Evolutionary conservation across 2,113 vertebrate species (phyloP).

Genomic region (Urocolius indicus): DNA sequence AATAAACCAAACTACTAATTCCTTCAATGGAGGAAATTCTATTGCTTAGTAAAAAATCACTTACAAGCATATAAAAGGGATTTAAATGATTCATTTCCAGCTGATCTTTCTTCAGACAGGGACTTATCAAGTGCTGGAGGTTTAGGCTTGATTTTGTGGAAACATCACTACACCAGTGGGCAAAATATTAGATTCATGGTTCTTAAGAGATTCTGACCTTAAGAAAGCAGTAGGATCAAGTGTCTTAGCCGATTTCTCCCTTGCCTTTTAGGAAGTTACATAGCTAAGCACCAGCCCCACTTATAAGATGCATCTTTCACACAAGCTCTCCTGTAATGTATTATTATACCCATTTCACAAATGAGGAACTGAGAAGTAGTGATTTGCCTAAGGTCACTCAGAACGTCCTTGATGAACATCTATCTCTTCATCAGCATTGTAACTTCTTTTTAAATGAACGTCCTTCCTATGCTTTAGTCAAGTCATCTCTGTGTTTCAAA

Average conservation of each 20-base stretch:
- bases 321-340: neutral
- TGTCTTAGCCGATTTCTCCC: neutral
- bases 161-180: neutral
- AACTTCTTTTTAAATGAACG: neutral
- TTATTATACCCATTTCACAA: neutral
- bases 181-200: neutral
- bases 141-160: neutral
- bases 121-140: neutral
- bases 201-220: neutral
- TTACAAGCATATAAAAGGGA: neutral
- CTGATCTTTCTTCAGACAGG: neutral
- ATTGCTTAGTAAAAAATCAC: neutral
- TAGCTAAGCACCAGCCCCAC: neutral
- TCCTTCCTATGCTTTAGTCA: neutral
- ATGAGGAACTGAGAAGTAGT: neutral
- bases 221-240: neutral
- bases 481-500: neutral
- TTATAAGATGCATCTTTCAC: neutral
- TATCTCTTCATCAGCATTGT: neutral
- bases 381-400: neutral
- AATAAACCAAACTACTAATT: neutral
- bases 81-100: neutral
- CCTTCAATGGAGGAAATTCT: neutral
- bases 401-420: neutral
- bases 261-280: neutral